Base-by-base conservation (phyloP, 92 coral and sea anemone genomes). In the Epizoanthus rinbou region DNA sequence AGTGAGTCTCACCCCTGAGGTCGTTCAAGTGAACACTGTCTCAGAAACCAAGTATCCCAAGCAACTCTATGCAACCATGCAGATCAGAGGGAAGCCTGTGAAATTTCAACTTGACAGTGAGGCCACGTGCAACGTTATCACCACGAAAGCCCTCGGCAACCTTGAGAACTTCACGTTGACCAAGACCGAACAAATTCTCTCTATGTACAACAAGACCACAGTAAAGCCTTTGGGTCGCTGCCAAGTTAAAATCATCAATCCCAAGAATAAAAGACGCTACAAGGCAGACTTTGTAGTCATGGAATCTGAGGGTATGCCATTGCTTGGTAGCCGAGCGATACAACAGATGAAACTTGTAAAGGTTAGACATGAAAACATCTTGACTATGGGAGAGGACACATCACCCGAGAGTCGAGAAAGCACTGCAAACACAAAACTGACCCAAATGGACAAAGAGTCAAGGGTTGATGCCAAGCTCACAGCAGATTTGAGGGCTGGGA, bases 41-140 rank as follows among this genome's bases (percentile, higher is more conserved):
- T 39, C 31, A 28, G 50, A 64, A 64, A 64, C 39, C 17, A 64
- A 64, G 69, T 64, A 64, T 60, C 67, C 76, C 33, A 65, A 52
- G 47, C 69, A 64, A 65, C 62, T 80, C 33, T 80, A 41, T 66
- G 85, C 85, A 25, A 80, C 74, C 8, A 64, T 64, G 56, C 69
- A 80, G 45, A 73, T 80, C 56, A 18, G 76, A 35, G n/a, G n/a
- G 69, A 71, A 66, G 24, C 65, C 85, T 50, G 75, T 80, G 33
- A 65, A n/a, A 31, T 79, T 79, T 64, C 74, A 80, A 80, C 60
- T 80, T 22, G 85, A 80, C 64, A 80, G 75, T 39, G 85, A 60
- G 69, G 85, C 76, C 25, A 80, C 75, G 9, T 80, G 85, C 60
- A 80, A 80, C 45, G 76, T 66, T 22, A 80, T 66, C 45, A 33